phyloP scores from a whole-genome alignment of 2,797 vertebrate species.

The Rachycentron canadum region DNA sequence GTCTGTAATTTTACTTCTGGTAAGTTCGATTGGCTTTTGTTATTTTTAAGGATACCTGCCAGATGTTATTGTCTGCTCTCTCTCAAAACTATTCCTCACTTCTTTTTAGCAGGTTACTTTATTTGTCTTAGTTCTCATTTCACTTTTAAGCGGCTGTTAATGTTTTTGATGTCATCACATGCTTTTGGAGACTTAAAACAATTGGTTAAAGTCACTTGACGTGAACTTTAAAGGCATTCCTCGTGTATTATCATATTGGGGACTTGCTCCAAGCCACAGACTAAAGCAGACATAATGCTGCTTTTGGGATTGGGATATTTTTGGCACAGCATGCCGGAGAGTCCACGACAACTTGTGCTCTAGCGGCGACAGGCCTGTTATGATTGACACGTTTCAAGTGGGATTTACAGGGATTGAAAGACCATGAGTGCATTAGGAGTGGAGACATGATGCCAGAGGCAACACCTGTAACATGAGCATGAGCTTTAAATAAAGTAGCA shows the following conservation, averaged over 20 bases:
- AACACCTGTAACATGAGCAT: constrained; percentile 71
- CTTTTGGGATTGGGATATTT: constrained; percentile 53
- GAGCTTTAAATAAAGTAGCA: constrained; percentile 50
- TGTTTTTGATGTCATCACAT: constrained; percentile 53
- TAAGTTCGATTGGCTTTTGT: constrained; percentile 27
- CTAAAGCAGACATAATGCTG: constrained; percentile 57
- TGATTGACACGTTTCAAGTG: constrained; percentile 72
- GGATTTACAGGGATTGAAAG: constrained; percentile 56
- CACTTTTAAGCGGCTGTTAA: constrained; percentile 35
- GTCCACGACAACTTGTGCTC: constrained; percentile 22
- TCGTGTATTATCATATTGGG: constrained; percentile 43
- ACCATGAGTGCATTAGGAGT: constrained; percentile 46
- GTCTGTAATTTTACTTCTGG: constrained; percentile 25
- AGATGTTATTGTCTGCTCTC: constrained; percentile 1
- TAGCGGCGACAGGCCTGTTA: constrained; percentile 23
- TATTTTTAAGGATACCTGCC: constrained; percentile 14
- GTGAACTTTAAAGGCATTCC: constrained; percentile 50
- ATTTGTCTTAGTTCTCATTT: constrained; percentile 28
- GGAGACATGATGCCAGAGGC: constrained; percentile 65
- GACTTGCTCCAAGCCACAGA: constrained; percentile 51
- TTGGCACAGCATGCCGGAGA: constrained; percentile 28
- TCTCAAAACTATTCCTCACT: constrained; percentile 1
- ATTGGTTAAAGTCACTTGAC: constrained; percentile 42
- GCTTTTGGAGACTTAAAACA: constrained; percentile 44
- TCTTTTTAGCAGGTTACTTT: constrained; percentile 9